Percentiles rank a stretch among this genome's conserved stretches.
These are phyloP conservation scores for Irena cyanogastra DNA, from an alignment of 2,113 vertebrate genomes.

Conservation along the genomic window DNA sequence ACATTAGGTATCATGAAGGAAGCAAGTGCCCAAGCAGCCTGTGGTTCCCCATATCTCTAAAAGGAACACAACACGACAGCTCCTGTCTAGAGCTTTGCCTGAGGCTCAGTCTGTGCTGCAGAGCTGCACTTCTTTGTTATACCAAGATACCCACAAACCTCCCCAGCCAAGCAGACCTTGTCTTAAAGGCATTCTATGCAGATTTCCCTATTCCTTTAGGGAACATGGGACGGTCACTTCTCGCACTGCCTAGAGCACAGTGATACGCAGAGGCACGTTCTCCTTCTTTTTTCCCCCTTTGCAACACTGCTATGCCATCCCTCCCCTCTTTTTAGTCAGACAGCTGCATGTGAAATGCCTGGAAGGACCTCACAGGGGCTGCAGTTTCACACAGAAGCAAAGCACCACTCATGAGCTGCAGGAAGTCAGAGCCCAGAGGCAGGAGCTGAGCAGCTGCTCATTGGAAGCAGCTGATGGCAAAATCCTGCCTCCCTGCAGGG, in stretches of 20 bases:
- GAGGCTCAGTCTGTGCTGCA: not conserved
- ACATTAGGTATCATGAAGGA: not conserved
- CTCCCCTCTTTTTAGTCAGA: not conserved
- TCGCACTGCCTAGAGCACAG: not conserved
- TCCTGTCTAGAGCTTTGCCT: not conserved
- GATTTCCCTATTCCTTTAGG: not conserved
- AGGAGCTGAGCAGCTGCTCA: not conserved
- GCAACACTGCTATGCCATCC: not conserved
- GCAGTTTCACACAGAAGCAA: not conserved
- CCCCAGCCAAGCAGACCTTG: not conserved
- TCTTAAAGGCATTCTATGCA: not conserved
- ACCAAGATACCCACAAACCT: not conserved
- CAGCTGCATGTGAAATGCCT: not conserved
- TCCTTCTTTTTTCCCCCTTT: not conserved
- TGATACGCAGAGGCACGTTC: not conserved
- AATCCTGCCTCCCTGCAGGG: not conserved
- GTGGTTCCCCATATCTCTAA: not conserved
- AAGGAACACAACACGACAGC: not conserved
- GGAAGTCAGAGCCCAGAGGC: not conserved
- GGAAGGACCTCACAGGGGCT: not conserved
- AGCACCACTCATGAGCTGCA: not conserved
- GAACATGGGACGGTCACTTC: not conserved
- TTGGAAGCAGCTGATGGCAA: not conserved
- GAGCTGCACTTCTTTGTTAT: not conserved
- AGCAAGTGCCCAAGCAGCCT: not conserved